Base-by-base conservation (phyloP, 2,113 vertebrate species). In the Axis porcinus region DNA sequence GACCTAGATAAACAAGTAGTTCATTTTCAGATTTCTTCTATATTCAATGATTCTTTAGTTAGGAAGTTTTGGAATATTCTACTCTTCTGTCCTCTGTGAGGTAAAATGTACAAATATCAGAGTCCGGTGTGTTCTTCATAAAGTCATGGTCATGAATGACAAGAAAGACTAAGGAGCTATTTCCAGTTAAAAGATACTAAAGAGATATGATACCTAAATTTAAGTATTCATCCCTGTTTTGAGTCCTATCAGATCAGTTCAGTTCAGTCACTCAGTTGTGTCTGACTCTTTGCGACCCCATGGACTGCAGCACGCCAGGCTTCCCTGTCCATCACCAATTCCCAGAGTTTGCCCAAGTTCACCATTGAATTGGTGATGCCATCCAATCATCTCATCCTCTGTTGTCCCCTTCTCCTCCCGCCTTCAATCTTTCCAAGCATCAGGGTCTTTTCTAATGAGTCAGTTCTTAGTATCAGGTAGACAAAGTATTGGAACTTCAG, bases 1-100 rank as follows among this genome's bases (percentile, higher is more conserved):
- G 54, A 86, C 6, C 21, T 43, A 76, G 54, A 82, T 79, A 25
- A 47, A 23, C 33, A 82, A 97, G 30, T 82, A 93, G 21, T 33
- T 84, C 16, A 94, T 97, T 92, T 67, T 83, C 33, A 93, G 25
- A 9, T 47, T 43, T 45, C 27, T 91, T 97, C 54, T 67, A 79
- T 93, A 82, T 86, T 97, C 55, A 89, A 6, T 85, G 74, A 82
- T 62, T 86, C 25, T 86, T 16, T 83, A 55, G 60, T 86, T 67
- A 19, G 16, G 54, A 86, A 67, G 52, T 89, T 79, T 86, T 52
- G 23, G 36, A 67, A 86, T 89, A 85, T 81, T 91, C 70, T 96
- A n/a, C 10, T 93, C 45, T 89, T 30, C 60, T 94, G n/a, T 94
- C 58, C 21, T 57, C 40, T 58, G 16, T 91, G 47, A 88, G n/a